Conservation (phyloP, 2,888 invertebrate species). For the Oscheius myriophilus region DNA sequence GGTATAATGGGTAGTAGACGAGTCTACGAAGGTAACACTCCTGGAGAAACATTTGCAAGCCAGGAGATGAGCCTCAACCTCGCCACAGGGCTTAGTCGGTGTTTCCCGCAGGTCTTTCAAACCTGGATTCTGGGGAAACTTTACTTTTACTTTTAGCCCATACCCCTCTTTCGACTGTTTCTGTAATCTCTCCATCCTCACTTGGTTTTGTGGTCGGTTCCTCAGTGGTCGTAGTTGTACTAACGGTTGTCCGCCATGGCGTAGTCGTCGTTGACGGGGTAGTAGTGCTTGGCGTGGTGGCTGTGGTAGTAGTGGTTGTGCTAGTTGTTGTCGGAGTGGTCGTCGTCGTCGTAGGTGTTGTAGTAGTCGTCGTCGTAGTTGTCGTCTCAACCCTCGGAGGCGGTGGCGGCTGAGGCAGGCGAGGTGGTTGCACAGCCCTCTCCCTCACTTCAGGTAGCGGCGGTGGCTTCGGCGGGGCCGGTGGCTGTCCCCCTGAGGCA, state of each 20-base stretch:
- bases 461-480: background rate
- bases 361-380: background rate
- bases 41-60: no score
- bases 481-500: constrained; percentile 5
- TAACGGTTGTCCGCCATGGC: background rate
- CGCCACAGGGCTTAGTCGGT: no score
- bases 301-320: constrained; percentile 16
- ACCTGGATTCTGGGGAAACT: no score
- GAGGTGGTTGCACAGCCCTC: background rate
- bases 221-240: constrained; percentile 1
- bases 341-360: constrained; percentile 16
- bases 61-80: no score
- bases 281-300: constrained; percentile 1
- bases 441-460: background rate
- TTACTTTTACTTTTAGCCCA: no score
- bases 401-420: background rate
- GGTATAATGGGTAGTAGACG: no score
- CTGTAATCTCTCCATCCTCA: no score
- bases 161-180: no score
- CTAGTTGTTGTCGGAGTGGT: constrained; percentile 10
- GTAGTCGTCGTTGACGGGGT: constrained; percentile 18
- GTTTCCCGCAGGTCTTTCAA: no score
- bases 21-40: no score
- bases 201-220: background rate
- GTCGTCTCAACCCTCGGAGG: background rate